Evolutionary conservation across 2,797 vertebrate genomes (phyloP), one percentile per base, ranked within the genome.

Genomic region (Dendrocincla tyrannina): DNA sequence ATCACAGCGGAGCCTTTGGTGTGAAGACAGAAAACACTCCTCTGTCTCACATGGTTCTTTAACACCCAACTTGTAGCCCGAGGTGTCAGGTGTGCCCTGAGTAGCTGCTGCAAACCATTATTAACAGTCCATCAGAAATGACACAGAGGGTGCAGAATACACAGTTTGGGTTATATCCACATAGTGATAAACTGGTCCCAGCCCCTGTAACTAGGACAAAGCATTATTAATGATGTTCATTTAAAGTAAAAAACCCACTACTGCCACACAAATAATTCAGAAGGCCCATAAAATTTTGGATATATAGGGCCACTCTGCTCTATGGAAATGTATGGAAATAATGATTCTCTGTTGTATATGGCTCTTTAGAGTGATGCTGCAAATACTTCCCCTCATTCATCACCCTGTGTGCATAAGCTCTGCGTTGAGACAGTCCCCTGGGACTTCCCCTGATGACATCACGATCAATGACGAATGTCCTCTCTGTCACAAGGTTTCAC

Each of bases 301-400:
- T 90, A 41, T 72, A 79, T 78, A 80, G 79, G 77, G 63, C 59
- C 32, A 93, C 50, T 17, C 44, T 39, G 18, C 16, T 9, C 37
- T 55, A 58, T 52, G 32, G 93, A 63, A 83, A 68, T 8, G 33
- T 59, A 46, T 85, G 63, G 70, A 90, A 95, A 90, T 84, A 85
- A 86, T 62, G 59, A 93, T 39, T 46, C 30, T 89, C 70, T 47
- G n/a, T 63, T 89, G 77, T 85, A 84, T 92, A 83, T 32, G 68
- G 30, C 42, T 88, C 76, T 78, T 66, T 50, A 44, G 69, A 73
- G 35, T n/a, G 77, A 88, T 88, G 79, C 55, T 86, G 76, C 88
- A 93, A 95, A 94, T 73, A 73, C 35, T 55, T 86, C 47, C 42
- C 46, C 69, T 95, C 53, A 3, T 93, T 67, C 83, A 92, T 84